Base-by-base conservation (phyloP, 2,888 invertebrate genomes). In the Aphodius granarius region DNA sequence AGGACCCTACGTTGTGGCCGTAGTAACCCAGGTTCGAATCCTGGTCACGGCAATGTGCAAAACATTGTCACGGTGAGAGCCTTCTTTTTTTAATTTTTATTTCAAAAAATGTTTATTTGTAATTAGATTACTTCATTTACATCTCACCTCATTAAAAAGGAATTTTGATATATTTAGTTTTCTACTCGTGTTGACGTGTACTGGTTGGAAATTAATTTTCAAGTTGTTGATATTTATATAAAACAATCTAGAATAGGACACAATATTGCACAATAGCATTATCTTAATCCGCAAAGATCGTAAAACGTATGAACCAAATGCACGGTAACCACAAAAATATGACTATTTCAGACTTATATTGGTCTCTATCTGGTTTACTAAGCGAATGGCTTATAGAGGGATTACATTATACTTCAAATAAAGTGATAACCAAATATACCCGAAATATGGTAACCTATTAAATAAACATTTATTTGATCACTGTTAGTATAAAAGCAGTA, bases 21-120 rank as follows among this genome's bases (percentile, higher is more conserved):
- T 88, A 88, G 88, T 89, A 89, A 89, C 89, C 89, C 89, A 89
- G 89, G 89, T 89, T 89, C 89, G 89, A 89, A 89, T 89, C 89
- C 89, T 89, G 89, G 89, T 89, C 89, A 89, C 87, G 88, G 87
- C 82, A 83, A 82, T 83, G 83, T 79, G 20, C 66, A 17, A 68
- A 63, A 21, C 68, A 68, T 68, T 68, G 68, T 68, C 68, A 68
- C 68, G 68, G 68, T 21, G 68, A n/a, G 21, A 68, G 68, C 9
- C 21, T n/a, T 20, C 21, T 19, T 68, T 68, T 68, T 20, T 20
- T 20, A 18, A 19, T 15, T 20, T 68, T 68, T 2, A 4, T 6
- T 3, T 62, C 9, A 62, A 62, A 9, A 62, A 62, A 62, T n/a
- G 9, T 62, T 13, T 13, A 62, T 13, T 62, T 62, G 9, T 13